A percentile compares a stretch with the other conserved stretches of the same genome.
Conservation (phyloP, 2,888 invertebrate genomes). For the Tipula confusa region DNA sequence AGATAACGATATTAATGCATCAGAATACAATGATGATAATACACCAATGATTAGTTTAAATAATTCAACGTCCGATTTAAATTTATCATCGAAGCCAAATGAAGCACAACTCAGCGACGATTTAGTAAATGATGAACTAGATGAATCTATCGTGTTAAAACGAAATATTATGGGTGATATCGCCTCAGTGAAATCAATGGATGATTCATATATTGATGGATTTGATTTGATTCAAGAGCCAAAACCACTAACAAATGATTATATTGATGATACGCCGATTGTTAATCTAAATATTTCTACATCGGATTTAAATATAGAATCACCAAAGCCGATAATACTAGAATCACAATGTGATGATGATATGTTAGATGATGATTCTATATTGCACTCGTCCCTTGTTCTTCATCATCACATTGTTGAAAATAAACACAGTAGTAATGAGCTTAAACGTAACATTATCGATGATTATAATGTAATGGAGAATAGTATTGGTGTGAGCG, state of each 20-base stretch:
- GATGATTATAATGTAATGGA: conserved; percentile 15
- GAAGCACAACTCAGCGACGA: background rate
- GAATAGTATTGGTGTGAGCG: background rate
- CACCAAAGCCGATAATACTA: background rate
- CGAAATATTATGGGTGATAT: background rate
- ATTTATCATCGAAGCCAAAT: background rate
- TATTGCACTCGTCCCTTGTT: background rate
- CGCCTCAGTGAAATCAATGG: background rate
- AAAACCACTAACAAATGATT: background rate
- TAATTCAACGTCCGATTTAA: conserved; percentile 31
- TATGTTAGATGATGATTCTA: background rate
- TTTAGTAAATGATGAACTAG: background rate
- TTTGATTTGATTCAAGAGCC: background rate
- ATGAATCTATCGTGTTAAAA: background rate
- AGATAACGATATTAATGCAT: background rate
- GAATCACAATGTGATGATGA: background rate
- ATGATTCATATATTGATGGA: background rate
- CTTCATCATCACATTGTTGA: background rate
- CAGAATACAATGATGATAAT: conserved; percentile 27
- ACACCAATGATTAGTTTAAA: conserved; percentile 31
- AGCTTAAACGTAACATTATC: background rate
- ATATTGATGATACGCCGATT: conserved; percentile 14
- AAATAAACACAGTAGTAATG: conserved; percentile 3
- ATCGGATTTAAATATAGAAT: conserved; percentile 8
- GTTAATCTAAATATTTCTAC: conserved; percentile 29